Conservation (phyloP, 2,888 invertebrate species). For the Drosophila merina region DNA sequence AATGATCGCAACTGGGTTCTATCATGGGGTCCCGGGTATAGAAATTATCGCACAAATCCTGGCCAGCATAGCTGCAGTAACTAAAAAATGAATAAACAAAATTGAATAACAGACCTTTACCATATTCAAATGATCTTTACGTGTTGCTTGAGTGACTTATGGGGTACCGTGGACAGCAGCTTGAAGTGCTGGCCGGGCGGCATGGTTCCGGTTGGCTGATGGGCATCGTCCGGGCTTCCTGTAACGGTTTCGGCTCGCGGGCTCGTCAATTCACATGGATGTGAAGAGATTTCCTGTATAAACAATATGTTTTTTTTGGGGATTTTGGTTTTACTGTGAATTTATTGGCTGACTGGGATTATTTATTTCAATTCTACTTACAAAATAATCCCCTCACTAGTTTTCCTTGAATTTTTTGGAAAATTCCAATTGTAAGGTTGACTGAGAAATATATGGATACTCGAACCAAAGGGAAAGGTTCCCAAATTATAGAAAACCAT, state of each 20-base stretch:
- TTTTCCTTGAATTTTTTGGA: not conserved
- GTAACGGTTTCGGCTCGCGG: not conserved
- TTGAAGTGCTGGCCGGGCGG: constrained; percentile 3
- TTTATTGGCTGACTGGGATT: constrained; percentile 7
- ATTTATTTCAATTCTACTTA: not conserved
- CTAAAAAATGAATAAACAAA: constrained; percentile 7
- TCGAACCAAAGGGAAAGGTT: not conserved
- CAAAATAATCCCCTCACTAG: not conserved
- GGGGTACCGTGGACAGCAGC: not conserved
- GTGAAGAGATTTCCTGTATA: not conserved
- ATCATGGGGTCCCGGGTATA: not conserved
- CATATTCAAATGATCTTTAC: not conserved
- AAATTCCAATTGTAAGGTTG: not conserved
- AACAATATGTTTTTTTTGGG: not conserved
- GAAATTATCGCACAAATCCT: not conserved
- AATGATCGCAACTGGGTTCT: constrained; percentile 10
- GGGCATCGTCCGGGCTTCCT: constrained; percentile 12
- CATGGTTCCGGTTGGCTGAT: constrained; percentile 6
- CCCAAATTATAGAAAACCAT: no score
- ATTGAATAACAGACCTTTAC: not conserved
- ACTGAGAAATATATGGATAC: not conserved
- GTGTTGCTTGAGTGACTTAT: constrained; percentile 16
- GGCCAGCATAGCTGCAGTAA: not conserved
- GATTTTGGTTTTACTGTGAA: constrained; percentile 2
- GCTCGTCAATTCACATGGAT: constrained; percentile 3